Conservation (phyloP, 2,113 vertebrate species). For the Pithys albifrons region DNA sequence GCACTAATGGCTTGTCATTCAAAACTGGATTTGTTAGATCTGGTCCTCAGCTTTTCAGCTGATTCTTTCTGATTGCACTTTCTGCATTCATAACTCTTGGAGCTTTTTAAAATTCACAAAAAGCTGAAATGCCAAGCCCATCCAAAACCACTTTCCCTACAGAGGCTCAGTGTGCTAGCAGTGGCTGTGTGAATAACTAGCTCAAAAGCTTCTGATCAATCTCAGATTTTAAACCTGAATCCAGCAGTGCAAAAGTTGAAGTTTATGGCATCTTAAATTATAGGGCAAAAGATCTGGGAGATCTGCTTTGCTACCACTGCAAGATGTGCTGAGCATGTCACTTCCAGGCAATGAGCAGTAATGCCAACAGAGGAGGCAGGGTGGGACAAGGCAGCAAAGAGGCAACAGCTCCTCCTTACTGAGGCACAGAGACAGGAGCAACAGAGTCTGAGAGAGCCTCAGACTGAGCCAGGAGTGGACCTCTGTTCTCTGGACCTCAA, state of each 20-base stretch:
- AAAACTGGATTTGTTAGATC: not conserved
- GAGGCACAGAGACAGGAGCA: not conserved
- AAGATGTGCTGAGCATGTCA: not conserved
- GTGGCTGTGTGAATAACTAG: not conserved
- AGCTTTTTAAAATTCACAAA: not conserved
- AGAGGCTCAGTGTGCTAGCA: not conserved
- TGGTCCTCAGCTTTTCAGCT: not conserved
- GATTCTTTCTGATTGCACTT: not conserved
- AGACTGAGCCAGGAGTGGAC: not conserved
- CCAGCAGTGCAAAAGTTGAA: not conserved
- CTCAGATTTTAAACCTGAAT: not conserved
- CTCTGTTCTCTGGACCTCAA: not conserved
- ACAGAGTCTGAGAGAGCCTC: not conserved
- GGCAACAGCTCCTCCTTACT: not conserved
- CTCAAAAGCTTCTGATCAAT: not conserved
- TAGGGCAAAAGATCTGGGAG: not conserved
- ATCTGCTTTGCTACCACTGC: not conserved
- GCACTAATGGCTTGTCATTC: not conserved
- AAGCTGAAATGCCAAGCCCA: not conserved
- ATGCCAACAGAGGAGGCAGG: not conserved
- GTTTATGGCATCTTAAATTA: not conserved
- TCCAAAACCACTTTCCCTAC: not conserved
- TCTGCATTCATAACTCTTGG: not conserved
- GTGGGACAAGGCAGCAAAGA: not conserved
- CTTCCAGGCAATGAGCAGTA: not conserved